Evolutionary conservation across 2,113 vertebrate species (phyloP).

Genomic region (Phaethornis superciliosus): DNA sequence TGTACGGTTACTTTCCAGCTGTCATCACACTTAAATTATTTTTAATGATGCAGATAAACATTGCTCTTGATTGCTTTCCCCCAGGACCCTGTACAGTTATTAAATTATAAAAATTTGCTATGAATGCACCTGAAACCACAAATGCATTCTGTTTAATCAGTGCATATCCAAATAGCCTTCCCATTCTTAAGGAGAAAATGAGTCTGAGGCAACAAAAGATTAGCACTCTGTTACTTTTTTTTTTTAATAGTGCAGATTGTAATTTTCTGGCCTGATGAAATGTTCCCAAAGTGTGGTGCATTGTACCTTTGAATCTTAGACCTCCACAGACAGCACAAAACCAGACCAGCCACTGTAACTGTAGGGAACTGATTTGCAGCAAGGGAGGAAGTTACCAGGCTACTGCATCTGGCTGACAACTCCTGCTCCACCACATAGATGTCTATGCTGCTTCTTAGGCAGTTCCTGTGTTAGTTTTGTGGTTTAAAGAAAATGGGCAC

Average conservation of each 20-base stretch:
- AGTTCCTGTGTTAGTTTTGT: background rate
- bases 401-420: background rate
- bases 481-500: background rate
- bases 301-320: background rate
- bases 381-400: background rate
- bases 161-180: background rate
- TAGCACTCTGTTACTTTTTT: background rate
- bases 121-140: constrained; percentile 27
- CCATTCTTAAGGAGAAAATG: background rate
- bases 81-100: background rate
- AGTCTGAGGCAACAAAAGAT: background rate
- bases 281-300: background rate
- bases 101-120: constrained; percentile 34
- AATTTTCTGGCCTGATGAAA: background rate
- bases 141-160: constrained; percentile 11
- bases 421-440: background rate
- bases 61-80: background rate
- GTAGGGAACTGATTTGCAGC: background rate
- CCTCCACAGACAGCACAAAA: background rate
- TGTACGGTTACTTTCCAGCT: background rate
- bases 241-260: background rate
- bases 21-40: constrained; percentile 20
- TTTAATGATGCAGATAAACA: constrained; percentile 29
- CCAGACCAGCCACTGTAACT: background rate
- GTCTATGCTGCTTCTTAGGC: background rate